Evolutionary conservation across 2,888 invertebrate species (phyloP), one percentile per base, ranked within the genome.

Genomic region (Leptinotarsa haldemani): DNA sequence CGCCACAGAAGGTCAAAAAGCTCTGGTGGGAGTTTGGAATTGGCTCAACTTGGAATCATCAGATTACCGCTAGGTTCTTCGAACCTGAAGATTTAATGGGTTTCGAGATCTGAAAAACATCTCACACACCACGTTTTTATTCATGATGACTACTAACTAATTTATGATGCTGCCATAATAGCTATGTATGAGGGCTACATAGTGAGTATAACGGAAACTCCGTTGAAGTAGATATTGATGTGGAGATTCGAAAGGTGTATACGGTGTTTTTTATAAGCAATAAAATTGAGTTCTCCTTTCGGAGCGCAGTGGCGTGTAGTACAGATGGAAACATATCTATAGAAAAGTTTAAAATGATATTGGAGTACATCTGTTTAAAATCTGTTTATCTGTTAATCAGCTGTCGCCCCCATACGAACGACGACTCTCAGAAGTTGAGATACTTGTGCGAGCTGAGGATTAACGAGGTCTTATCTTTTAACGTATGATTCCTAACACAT

Each of bases 1-100:
- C 50, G 70, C 75, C 46, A 72, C 15, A 46, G 70, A 63, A 77
- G 77, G 77, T 77, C 77, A 77, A 65, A 63, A 71, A 71, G 68
- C 66, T 74, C 53, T 52, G 63, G 69, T 73, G 70, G 74, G 73
- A 70, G 74, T 72, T 65, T 56, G 18, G 25, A 40, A 46, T 67
- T 53, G 53, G 53, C 30, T 20, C 40, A 53, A 67, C 25, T 52
- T 67, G 22, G 25, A 16, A 53, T 70, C 61, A 12, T 74, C 56
- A 71, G 56, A 65, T 71, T 71, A 74, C 74, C 71, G 74, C 71
- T 74, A 74, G 65, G 68, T 74, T 74, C 71, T 65, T 65, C 48
- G 74, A 69, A 74, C 71, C 67, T 65, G 40, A 18, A 50, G 46
- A 68, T 68, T 53, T 56, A 56, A 68, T 68, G 56, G 56, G 30